Evolutionary conservation across 2,797 vertebrate genomes (phyloP).

Genomic region (Anguilla obscura): DNA sequence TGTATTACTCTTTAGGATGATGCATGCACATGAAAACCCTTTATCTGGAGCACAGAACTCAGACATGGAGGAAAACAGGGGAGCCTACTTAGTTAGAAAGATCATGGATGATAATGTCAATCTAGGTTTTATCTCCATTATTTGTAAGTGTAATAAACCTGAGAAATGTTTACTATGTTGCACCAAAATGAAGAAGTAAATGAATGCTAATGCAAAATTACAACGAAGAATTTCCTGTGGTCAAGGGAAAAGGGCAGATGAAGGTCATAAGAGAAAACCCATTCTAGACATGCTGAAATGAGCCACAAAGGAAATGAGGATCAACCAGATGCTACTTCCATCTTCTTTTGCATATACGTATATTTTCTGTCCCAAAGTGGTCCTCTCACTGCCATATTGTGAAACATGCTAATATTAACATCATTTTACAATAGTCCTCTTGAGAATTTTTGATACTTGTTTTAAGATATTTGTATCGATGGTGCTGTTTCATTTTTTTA

Average conservation of each 20-base stretch:
- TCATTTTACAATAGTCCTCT: neutral
- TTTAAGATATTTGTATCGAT: neutral
- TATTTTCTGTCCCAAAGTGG: neutral
- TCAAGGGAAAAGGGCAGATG: neutral
- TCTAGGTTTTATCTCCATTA: neutral
- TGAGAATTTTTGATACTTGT: neutral
- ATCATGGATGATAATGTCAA: neutral
- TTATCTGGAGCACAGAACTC: neutral
- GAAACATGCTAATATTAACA: neutral
- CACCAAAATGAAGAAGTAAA: neutral
- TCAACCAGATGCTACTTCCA: neutral
- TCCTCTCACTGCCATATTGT: neutral
- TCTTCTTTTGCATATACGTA: neutral
- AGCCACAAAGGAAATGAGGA: neutral
- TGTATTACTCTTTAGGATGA: neutral
- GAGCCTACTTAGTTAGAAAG: neutral
- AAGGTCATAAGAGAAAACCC: neutral
- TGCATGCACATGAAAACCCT: neutral
- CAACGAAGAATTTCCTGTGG: neutral
- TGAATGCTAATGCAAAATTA: neutral
- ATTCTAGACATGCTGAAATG: neutral
- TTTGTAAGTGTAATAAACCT: neutral
- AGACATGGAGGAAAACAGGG: neutral
- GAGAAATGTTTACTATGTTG: neutral
- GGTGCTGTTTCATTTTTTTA: neutral